phyloP scores from a whole-genome alignment of 2,113 vertebrate species.

The Oreochromis spilurus region DNA sequence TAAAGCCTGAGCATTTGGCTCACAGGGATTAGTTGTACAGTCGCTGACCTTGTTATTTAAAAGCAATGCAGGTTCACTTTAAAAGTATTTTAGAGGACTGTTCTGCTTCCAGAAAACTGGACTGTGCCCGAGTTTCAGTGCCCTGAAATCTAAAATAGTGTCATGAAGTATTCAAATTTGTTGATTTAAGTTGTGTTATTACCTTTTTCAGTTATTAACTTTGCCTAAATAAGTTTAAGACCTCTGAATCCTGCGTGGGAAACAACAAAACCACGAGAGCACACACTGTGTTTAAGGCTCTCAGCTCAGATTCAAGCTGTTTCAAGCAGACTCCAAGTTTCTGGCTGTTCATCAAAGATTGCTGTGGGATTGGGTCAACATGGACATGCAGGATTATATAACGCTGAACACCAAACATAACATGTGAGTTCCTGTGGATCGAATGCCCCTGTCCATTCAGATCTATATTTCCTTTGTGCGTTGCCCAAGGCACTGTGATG shows the following conservation, averaged over 20 bases:
- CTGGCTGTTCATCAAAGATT: background rate
- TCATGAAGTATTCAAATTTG: background rate
- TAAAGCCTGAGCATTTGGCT: background rate
- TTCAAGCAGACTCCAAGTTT: background rate
- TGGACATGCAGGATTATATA: background rate
- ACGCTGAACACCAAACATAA: background rate
- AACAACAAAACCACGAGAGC: background rate
- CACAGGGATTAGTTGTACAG: background rate
- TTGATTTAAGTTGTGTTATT: background rate
- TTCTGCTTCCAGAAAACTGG: background rate
- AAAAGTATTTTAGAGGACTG: background rate
- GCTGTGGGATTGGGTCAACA: background rate
- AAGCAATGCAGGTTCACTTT: background rate
- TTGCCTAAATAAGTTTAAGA: background rate
- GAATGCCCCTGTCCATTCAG: constrained; percentile 8
- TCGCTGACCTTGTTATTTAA: background rate
- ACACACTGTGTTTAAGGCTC: background rate
- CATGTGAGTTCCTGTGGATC: constrained; percentile 28
- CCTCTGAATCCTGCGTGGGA: background rate
- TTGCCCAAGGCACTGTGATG: background rate
- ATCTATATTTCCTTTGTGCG: background rate
- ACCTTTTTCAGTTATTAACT: background rate
- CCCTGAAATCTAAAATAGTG: background rate
- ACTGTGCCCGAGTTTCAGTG: background rate
- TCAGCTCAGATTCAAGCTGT: background rate